Evolutionary conservation across 2,113 vertebrate species (phyloP).

Genomic region (Eretmodus cyanostictus): DNA sequence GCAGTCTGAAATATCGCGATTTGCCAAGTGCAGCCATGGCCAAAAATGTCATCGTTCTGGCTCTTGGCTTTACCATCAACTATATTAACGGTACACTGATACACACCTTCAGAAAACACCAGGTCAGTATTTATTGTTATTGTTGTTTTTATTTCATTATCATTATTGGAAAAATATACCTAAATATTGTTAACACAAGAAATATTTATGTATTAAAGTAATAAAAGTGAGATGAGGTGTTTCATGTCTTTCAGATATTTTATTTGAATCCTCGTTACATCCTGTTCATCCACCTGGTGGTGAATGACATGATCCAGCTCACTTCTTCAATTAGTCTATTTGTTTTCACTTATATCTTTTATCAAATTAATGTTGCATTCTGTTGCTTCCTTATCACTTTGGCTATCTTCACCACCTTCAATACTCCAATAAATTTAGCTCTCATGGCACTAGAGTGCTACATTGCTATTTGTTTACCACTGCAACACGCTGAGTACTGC

Average conservation of each 20-base stretch:
- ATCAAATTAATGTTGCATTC: conserved; percentile 14
- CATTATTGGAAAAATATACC: not conserved
- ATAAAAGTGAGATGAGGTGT: not conserved
- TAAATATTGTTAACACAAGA: not conserved
- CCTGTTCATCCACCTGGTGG: conserved; percentile 51
- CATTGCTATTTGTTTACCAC: conserved; percentile 53
- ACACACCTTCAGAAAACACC: conserved; percentile 52
- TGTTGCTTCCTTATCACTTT: conserved; percentile 35
- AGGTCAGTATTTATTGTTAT: not conserved
- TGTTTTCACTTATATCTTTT: not conserved
- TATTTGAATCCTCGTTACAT: conserved; percentile 55
- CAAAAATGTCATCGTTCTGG: conserved; percentile 35
- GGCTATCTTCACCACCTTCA: conserved; percentile 28
- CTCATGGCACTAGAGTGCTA: conserved; percentile 61
- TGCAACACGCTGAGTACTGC: conserved; percentile 43
- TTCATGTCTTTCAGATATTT: conserved; percentile 18
- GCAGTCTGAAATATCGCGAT: not conserved
- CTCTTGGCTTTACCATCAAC: conserved; percentile 53
- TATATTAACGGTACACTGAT: conserved; percentile 56
- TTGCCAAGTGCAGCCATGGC: not conserved
- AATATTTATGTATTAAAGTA: not conserved
- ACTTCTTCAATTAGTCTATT: not conserved
- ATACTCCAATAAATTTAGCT: conserved; percentile 33
- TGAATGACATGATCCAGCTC: conserved; percentile 47
- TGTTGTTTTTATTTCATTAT: not conserved